Conservation (phyloP, 2,113 vertebrate genomes). For the Leptodactylus fuscus region DNA sequence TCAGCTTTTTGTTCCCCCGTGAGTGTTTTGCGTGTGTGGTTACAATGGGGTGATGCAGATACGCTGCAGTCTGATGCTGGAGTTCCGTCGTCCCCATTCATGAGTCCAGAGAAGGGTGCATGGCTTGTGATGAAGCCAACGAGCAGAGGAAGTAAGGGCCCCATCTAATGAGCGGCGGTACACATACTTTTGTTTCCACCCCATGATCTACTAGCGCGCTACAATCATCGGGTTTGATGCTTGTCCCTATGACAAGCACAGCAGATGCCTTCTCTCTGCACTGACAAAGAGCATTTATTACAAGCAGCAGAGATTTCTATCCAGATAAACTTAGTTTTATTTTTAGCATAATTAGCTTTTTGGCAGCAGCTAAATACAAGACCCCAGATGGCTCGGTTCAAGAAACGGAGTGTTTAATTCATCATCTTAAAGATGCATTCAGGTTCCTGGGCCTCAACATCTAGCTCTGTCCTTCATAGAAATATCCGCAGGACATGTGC, state of each 20-base stretch:
- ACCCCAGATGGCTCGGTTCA: constrained; percentile 47
- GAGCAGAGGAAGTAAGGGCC: constrained; percentile 68
- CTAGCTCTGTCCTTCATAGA: not conserved
- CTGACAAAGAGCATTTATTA: constrained; percentile 63
- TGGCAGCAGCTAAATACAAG: constrained; percentile 40
- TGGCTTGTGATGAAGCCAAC: constrained; percentile 64
- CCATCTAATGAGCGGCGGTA: constrained; percentile 60
- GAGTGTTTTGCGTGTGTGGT: constrained; percentile 79
- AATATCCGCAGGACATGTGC: not conserved
- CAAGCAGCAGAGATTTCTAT: not conserved
- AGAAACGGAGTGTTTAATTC: constrained; percentile 31
- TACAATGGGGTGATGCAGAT: constrained; percentile 75
- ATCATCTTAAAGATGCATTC: constrained; percentile 17
- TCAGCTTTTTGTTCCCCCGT: constrained; percentile 79
- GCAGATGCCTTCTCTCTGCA: constrained; percentile 65
- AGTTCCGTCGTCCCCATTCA: constrained; percentile 75
- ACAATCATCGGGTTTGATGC: constrained; percentile 51
- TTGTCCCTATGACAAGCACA: constrained; percentile 59
- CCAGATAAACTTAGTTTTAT: constrained; percentile 48
- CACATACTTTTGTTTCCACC: constrained; percentile 60
- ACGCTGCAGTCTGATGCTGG: constrained; percentile 67
- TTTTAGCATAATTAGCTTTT: constrained; percentile 59
- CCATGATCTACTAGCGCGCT: not conserved
- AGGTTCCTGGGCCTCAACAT: not conserved
- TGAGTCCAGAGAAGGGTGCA: constrained; percentile 66